Base-by-base conservation (phyloP, 2,888 invertebrate species). In the Ennomos fuscantarius region DNA sequence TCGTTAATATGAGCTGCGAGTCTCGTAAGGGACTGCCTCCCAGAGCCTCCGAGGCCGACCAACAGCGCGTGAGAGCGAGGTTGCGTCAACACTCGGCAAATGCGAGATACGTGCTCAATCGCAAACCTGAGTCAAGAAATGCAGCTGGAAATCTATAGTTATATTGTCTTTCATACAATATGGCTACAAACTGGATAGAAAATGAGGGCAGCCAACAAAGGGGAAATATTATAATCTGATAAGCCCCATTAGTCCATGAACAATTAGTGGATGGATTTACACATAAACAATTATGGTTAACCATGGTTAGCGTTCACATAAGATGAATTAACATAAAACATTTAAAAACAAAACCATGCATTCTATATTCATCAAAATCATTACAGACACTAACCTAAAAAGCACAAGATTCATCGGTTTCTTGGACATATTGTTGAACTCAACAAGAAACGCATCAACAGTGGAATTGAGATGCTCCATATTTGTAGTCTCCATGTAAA, bases 351-450 rank as follows among this genome's bases (percentile, higher is more conserved):
- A 43, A 34, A 37, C 9, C 1, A n/a, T 2, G 6, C 2, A n/a
- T 8, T 8, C 36, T 36, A n/a, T 6, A 36, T 11, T 11, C 8
- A 1, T n/a, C 11, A 11, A 36, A n/a, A 36, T 11, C 11, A 36
- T 36, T n/a, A 36, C 1, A n/a, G 8, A 31, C 32, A 44, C 11
- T 69, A 82, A 96, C 95, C 95, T 95, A 85, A 97, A 97, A 35
- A 99, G 89, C 2, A 99, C 98, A 52, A 99, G 93, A 84, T 98
- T 96, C 99, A 99, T 99, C 0, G 98, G 98, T 78, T 98, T 98
- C 84, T 98, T 99, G 9, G 97, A 96, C 97, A 99, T 97, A 67
- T 97, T 97, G 82, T 99, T 99, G 80, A 95, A 98, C 80, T 99
- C 99, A 0, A 95, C 95, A 10, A 99, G 92, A 86, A 97, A 98